A percentile compares a stretch with the other conserved stretches of the same genome.
Evolutionary conservation across 1,140 invertebrate genomes (phyloP).

Genomic region (Saccostrea glomerata): DNA sequence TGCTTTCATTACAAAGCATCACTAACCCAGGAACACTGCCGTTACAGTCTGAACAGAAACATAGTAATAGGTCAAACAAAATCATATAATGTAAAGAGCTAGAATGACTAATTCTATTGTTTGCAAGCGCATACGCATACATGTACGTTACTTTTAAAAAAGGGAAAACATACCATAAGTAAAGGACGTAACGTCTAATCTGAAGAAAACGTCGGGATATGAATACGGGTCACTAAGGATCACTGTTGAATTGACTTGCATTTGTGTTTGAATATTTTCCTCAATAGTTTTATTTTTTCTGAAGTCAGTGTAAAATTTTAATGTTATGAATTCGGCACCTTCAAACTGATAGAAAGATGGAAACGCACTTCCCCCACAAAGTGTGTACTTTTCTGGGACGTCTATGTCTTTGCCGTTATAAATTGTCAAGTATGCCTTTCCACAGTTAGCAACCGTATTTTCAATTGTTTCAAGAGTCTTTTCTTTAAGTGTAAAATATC

Average conservation of each 20-base stretch:
- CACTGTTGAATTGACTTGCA: neutral
- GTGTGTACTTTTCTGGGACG: slow-evolving; percentile 44
- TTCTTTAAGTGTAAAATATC: slow-evolving; percentile 56
- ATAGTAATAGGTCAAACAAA: neutral
- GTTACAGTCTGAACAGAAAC: slow-evolving; percentile 56
- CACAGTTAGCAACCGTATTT: slow-evolving; percentile 41
- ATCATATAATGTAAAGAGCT: too few relatives aligned
- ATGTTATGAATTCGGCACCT: slow-evolving; percentile 51
- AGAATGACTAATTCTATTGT: neutral
- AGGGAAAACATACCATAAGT: slow-evolving; percentile 48
- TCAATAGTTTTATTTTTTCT: slow-evolving; percentile 8
- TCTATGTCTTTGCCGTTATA: slow-evolving; percentile 51
- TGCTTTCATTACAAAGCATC: slow-evolving; percentile 60
- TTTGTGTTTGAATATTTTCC: neutral
- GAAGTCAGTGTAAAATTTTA: slow-evolving; percentile 56
- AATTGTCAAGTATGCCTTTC: slow-evolving; percentile 58
- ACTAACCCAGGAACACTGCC: slow-evolving; percentile 45
- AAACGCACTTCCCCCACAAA: slow-evolving; percentile 56
- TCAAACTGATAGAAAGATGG: slow-evolving; percentile 49
- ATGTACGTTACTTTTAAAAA: neutral
- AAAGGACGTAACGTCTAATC: slow-evolving; percentile 57
- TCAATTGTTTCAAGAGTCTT: slow-evolving; percentile 46
- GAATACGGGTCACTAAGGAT: slow-evolving; percentile 34
- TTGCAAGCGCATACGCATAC: neutral
- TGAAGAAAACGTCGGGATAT: slow-evolving; percentile 57